A percentile compares a stretch with the other conserved stretches of the same genome.
Conservation (phyloP, 2,113 vertebrate species). For the Xenus cinereus region DNA sequence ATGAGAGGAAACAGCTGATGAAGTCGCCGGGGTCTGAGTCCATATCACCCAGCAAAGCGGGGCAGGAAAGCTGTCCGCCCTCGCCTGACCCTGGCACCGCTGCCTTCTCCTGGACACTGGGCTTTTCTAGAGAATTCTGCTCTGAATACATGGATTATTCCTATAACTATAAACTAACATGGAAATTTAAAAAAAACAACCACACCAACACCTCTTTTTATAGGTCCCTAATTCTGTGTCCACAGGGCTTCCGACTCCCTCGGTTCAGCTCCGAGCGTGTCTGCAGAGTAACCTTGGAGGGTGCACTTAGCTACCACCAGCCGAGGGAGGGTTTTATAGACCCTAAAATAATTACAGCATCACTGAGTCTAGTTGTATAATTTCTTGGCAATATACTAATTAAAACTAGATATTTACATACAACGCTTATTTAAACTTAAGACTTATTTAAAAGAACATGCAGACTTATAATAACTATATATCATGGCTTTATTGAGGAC, state of each 20-base stretch:
- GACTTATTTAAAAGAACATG: conserved; percentile 2
- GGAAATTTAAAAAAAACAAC: not conserved
- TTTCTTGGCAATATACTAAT: conserved; percentile 38
- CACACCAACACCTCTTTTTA: not conserved
- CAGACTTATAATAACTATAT: not conserved
- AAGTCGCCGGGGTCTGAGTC: not conserved
- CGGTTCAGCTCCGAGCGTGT: rapidly evolving
- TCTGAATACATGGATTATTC: not conserved
- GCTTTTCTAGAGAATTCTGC: not conserved
- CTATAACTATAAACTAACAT: not conserved
- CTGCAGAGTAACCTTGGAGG: not conserved
- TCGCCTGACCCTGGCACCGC: not conserved
- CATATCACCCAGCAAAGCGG: not conserved
- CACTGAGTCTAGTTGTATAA: not conserved
- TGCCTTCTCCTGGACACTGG: not conserved
- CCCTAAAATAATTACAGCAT: conserved; percentile 14
- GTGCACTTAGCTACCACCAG: not conserved
- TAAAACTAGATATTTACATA: conserved; percentile 45
- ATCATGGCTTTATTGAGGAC: not conserved
- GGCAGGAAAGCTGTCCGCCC: not conserved
- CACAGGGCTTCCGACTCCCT: not conserved
- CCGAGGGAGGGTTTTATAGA: not conserved
- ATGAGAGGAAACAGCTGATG: not conserved
- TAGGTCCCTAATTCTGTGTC: not conserved
- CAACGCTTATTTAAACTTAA: conserved; percentile 12